Base-by-base conservation (phyloP, 2,888 invertebrate species). In the Chorisops tibialis region DNA sequence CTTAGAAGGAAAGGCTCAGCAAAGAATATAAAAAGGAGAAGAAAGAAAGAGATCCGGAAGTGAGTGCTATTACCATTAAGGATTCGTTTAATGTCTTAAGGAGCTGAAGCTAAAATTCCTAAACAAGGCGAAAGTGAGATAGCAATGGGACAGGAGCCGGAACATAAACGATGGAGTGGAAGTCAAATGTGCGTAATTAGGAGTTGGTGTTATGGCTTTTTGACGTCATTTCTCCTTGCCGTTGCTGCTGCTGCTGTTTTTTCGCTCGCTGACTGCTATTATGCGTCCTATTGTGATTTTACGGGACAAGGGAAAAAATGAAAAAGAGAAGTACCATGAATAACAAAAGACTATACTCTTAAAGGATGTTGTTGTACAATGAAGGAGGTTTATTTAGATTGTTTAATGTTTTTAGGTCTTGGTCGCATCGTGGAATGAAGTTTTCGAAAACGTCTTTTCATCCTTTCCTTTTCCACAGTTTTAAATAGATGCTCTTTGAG, bases 151-250 rank as follows among this genome's bases (percentile, higher is more conserved):
- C 11, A 4, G 21, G 21, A 5, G 38, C n/a, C 52, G 37, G 14
- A 16, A 39, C 18, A 38, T 18, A 18, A 21, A 38, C 52, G 38
- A 21, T 35, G 35, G 21, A 54, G 21, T 22, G 3, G 22, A 43
- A 43, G 41, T n/a, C 54, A 43, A 54, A 54, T 43, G 54, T 54
- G 43, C 41, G 43, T 54, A 54, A 54, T 54, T 54, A 54, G 43
- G 54, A 54, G 41, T 37, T 22, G 18, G 12, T 43, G 19, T 22
- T 43, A 43, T 43, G 43, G 43, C 41, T 14, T 54, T 52, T 39
- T 24, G 41, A 37, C n/a, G 30, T 43, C 43, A 16, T 22, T 41
- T 14, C n/a, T n/a, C 22, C 21, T 47, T 16, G 11, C 39, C 7
- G 39, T 19, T 9, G 19, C n/a, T 18, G 30, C 18, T 6, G 9